Evolutionary conservation across 1,140 invertebrate species (phyloP).

Genomic region (Neodiprion virginianus): DNA sequence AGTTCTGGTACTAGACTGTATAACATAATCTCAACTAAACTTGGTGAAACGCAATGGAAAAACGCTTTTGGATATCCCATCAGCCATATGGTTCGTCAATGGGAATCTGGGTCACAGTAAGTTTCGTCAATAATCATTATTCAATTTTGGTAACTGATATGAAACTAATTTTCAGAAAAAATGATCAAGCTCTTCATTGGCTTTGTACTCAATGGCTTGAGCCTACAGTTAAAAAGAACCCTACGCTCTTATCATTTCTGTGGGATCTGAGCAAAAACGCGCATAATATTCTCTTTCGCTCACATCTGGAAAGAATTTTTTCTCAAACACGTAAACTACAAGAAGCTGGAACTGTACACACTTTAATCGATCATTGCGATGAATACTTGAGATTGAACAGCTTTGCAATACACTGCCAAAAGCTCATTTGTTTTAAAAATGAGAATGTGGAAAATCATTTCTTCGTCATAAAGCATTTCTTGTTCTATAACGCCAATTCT

Average conservation of each 20-base stretch:
- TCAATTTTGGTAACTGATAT: neutral
- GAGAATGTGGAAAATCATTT: constrained; percentile 25
- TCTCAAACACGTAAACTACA: constrained; percentile 20
- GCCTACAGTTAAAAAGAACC: constrained; percentile 35
- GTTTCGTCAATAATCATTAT: constrained; percentile 25
- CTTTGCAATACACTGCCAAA: constrained; percentile 41
- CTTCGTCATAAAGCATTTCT: constrained; percentile 34
- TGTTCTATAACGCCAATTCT: constrained; percentile 42
- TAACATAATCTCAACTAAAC: constrained; percentile 35
- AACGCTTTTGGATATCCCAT: constrained; percentile 34
- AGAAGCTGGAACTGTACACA: constrained; percentile 14
- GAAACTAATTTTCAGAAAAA: constrained; percentile 35
- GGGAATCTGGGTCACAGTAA: constrained; percentile 42
- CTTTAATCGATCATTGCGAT: constrained; percentile 26
- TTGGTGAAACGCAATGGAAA: constrained; percentile 40
- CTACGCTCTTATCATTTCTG: constrained; percentile 33
- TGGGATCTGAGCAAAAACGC: constrained; percentile 31
- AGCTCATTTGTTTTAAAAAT: constrained; percentile 15
- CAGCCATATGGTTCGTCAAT: constrained; percentile 31
- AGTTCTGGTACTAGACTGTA: constrained; percentile 45
- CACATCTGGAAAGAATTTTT: constrained; percentile 38
- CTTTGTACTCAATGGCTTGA: constrained; percentile 48
- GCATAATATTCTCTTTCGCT: constrained; percentile 26
- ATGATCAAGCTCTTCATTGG: constrained; percentile 37
- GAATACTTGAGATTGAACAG: constrained; percentile 44